Evolutionary conservation across 2,113 vertebrate genomes (phyloP).

Genomic region (Paedocypris sp.): DNA sequence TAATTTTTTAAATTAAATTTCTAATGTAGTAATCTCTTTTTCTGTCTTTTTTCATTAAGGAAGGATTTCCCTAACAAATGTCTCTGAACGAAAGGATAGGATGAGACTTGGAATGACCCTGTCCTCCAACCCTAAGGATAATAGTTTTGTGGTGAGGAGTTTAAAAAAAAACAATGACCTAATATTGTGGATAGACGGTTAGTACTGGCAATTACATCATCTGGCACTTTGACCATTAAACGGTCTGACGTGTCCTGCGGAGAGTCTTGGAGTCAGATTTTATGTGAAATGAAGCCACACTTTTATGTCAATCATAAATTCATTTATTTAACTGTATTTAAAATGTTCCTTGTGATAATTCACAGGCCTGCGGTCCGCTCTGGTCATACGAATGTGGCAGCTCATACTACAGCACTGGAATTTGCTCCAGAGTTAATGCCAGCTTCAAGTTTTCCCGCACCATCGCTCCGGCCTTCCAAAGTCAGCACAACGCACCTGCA

Average conservation of each 20-base stretch:
- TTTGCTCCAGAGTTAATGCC: conserved; percentile 80
- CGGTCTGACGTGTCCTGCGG: neutral
- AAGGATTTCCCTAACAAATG: conserved; percentile 91
- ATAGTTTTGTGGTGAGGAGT: conserved; percentile 96
- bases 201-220: too few relatives aligned
- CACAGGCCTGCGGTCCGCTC: conserved; percentile 86
- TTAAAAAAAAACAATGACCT: too few relatives aligned
- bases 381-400: conserved; percentile 97
- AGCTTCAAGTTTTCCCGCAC: conserved; percentile 82
- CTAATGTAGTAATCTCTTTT: conserved; percentile 18
- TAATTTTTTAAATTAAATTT: conserved; percentile 6
- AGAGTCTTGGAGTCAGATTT: too few relatives aligned
- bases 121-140: conserved; percentile 81
- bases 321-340: neutral
- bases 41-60: conserved; percentile 60
- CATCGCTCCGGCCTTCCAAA: conserved; percentile 83
- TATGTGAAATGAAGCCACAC: neutral
- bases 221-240: neutral
- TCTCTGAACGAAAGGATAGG: conserved; percentile 92
- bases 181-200: too few relatives aligned
- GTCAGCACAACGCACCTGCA: conserved; percentile 53
- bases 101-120: conserved; percentile 95
- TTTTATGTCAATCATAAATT: neutral
- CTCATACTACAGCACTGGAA: conserved; percentile 91
- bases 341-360: conserved; percentile 10